A percentile compares a stretch with the other conserved stretches of the same genome.
Evolutionary conservation across 2,113 vertebrate species (phyloP).

Genomic region (Ctenomys sociabilis): DNA sequence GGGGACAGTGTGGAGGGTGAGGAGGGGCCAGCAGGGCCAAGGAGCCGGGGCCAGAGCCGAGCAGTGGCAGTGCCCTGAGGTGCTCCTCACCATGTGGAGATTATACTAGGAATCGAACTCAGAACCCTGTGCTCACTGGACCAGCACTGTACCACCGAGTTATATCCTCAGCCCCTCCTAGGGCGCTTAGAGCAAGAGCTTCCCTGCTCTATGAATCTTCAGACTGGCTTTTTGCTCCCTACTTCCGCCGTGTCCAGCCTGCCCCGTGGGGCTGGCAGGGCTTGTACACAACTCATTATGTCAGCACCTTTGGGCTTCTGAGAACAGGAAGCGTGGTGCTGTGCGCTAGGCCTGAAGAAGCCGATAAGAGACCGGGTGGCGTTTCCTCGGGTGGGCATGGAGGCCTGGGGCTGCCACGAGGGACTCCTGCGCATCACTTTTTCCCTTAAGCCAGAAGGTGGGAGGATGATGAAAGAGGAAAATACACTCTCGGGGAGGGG

Average conservation of each 20-base stretch:
- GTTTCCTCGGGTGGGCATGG: background rate
- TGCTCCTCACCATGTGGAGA: too few species aligned
- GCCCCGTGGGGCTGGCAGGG: background rate
- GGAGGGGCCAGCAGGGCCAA: background rate
- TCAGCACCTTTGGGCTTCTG: conserved; percentile 70
- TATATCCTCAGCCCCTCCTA: background rate
- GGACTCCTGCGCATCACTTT: background rate
- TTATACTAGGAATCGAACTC: too few species aligned
- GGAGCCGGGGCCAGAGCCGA: background rate
- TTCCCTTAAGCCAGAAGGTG: conserved; percentile 1
- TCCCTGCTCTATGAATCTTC: background rate
- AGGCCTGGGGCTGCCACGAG: background rate
- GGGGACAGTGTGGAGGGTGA: background rate
- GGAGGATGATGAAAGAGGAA: conserved; percentile 3
- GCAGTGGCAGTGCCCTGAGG: too few species aligned
- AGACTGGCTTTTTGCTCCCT: background rate
- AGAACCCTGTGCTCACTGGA: too few species aligned
- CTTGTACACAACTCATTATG: conserved; percentile 11
- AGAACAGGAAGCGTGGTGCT: conserved; percentile 72
- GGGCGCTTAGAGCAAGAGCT: background rate
- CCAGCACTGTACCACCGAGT: too few species aligned
- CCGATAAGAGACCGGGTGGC: conserved; percentile 49
- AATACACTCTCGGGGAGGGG: background rate
- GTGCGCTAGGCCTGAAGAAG: conserved; percentile 40
- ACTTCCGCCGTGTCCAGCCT: background rate